Percentiles rank a stretch among this genome's conserved stretches.
phyloP scores from a whole-genome alignment of 2,113 vertebrate genomes.

The Xiphorhynchus elegans region DNA sequence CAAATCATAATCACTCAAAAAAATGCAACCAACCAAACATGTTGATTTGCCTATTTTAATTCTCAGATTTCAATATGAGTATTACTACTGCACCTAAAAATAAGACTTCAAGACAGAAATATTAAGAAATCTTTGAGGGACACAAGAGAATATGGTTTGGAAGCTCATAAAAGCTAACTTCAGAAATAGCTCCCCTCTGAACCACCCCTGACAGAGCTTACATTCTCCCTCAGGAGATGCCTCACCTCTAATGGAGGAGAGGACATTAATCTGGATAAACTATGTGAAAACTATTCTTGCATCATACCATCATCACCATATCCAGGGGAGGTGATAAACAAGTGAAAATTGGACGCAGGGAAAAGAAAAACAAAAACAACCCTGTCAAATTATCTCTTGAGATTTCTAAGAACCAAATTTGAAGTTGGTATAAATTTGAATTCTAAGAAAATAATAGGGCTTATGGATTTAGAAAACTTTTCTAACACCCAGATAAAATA shows the following conservation, averaged over 20 bases:
- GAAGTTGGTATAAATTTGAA: neutral
- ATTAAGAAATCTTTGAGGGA: neutral
- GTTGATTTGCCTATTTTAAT: neutral
- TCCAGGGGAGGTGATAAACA: neutral
- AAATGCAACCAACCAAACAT: accelerated
- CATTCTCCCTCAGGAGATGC: neutral
- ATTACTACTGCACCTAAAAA: neutral
- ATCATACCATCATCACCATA: neutral
- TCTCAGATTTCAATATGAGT: neutral
- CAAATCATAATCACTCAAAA: neutral
- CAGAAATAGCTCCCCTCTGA: neutral
- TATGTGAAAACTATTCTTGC: neutral
- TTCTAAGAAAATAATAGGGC: neutral
- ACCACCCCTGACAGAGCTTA: neutral
- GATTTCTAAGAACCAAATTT: neutral
- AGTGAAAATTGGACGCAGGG: neutral
- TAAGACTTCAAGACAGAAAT: neutral
- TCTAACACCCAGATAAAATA: neutral
- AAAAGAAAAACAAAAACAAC: neutral
- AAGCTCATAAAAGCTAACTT: neutral
- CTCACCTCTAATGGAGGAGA: neutral
- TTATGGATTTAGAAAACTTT: accelerated
- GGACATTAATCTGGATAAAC: neutral
- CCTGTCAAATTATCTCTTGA: neutral
- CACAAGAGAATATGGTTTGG: neutral